phyloP scores from a whole-genome alignment of 2,888 invertebrate species.

The Netelia virgata region DNA sequence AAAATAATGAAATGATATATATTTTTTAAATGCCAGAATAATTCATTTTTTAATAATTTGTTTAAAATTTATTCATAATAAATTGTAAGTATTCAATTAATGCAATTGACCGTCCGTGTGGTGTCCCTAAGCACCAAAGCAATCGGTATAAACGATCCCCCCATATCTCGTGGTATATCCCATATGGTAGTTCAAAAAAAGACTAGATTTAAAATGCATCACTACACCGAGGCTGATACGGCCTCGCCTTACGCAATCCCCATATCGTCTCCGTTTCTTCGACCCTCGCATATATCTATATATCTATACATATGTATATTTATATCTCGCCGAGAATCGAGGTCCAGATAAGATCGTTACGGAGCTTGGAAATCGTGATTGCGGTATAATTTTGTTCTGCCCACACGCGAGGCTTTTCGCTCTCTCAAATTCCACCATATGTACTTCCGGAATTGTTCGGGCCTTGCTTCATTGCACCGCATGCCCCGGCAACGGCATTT shows the following conservation, averaged over 20 bases:
- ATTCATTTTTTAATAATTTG: too few species aligned
- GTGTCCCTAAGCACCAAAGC: too few species aligned
- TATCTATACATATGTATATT: constrained; percentile 8
- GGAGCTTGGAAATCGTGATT: constrained; percentile 71
- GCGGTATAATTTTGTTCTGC: constrained; percentile 72
- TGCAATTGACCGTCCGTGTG: too few species aligned
- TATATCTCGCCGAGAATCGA: constrained; percentile 37
- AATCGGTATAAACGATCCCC: too few species aligned
- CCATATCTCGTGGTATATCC: neutral
- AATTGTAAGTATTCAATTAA: too few species aligned
- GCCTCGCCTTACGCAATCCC: constrained; percentile 66
- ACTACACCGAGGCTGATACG: constrained; percentile 14
- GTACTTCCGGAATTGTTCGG: constrained; percentile 48
- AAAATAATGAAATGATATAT: too few species aligned
- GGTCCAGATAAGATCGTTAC: constrained; percentile 72
- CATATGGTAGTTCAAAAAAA: neutral
- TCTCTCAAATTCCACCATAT: constrained; percentile 22
- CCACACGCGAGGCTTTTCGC: constrained; percentile 61
- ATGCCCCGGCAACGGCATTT: constrained; percentile 33
- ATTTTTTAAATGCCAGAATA: too few species aligned
- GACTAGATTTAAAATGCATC: constrained; percentile 17
- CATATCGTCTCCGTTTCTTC: constrained; percentile 64
- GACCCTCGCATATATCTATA: constrained; percentile 8
- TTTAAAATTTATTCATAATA: too few species aligned
- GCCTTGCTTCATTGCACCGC: constrained; percentile 68